Conservation (phyloP, 1,140 invertebrate species). For the Papilio xuthus region DNA sequence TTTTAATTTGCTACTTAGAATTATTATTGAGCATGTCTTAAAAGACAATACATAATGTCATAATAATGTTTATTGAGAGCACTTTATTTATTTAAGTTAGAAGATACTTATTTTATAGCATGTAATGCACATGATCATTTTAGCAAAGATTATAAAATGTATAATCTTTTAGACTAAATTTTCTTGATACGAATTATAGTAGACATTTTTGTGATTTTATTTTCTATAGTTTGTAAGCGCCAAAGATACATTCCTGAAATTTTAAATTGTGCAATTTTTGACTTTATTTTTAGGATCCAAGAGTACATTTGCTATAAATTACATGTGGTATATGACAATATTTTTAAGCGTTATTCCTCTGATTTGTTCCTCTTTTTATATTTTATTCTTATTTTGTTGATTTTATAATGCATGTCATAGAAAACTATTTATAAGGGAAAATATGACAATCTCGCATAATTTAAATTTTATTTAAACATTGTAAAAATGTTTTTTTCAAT, state of each 20-base stretch:
- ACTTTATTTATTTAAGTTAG: constrained; percentile 52
- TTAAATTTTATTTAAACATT: constrained; percentile 12
- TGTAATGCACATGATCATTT: constrained; percentile 41
- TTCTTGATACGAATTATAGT: constrained; percentile 66
- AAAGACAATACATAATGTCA: constrained; percentile 45
- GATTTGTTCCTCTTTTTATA: constrained; percentile 46
- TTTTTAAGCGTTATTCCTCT: constrained; percentile 57
- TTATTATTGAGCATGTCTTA: constrained; percentile 63
- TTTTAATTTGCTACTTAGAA: constrained; percentile 63
- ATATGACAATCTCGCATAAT: constrained; percentile 25
- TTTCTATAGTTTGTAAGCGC: constrained; percentile 65
- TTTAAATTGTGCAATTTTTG: constrained; percentile 72
- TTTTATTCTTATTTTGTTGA: constrained; percentile 52
- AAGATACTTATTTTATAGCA: constrained; percentile 41
- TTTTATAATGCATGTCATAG: constrained; percentile 47
- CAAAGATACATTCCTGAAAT: constrained; percentile 72
- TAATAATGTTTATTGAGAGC: constrained; percentile 43
- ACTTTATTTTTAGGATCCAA: constrained; percentile 57
- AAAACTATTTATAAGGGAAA: constrained; percentile 24
- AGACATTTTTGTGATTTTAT: constrained; percentile 69
- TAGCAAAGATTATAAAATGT: constrained; percentile 40
- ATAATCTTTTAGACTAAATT: constrained; percentile 39
- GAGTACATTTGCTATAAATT: constrained; percentile 45
- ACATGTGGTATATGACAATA: constrained; percentile 44
- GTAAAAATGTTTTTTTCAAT: neutral